Percentiles rank a stretch among this genome's conserved stretches.
Evolutionary conservation across 2,797 vertebrate species (phyloP).

Genomic region (Sphaeramia orbicularis): DNA sequence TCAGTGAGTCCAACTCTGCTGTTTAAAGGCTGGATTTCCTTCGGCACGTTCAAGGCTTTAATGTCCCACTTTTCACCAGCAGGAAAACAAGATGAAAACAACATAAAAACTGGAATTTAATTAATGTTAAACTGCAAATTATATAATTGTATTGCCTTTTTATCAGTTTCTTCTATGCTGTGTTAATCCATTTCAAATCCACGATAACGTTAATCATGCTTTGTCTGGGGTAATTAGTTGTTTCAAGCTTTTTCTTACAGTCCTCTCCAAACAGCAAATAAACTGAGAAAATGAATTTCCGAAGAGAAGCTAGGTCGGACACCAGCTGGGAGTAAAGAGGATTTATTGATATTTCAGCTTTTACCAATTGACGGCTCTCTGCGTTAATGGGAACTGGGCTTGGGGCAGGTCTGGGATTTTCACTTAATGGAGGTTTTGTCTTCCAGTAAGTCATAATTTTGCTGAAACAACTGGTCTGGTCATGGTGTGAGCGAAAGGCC

Average conservation of each 20-base stretch:
- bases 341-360: constrained; percentile 43
- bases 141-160: background rate
- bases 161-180: background rate
- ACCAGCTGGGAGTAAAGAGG: constrained; percentile 32
- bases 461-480: no score
- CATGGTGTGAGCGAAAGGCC: no score
- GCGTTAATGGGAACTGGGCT: constrained; percentile 42
- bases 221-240: constrained; percentile 1
- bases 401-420: constrained; percentile 45
- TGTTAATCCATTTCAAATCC: background rate
- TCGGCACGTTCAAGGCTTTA: constrained; percentile 34
- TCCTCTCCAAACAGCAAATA: constrained; percentile 28
- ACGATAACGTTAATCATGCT: constrained; percentile 10
- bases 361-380: constrained; percentile 33
- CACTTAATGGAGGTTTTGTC: constrained; percentile 43
- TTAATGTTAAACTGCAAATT: constrained; percentile 4
- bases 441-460: no score
- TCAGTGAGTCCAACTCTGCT: constrained; percentile 5
- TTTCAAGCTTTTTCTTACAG: constrained; percentile 18
- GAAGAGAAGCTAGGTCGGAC: constrained; percentile 1
- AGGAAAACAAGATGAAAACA: background rate
- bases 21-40: constrained; percentile 37
- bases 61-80: constrained; percentile 1
- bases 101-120: background rate
- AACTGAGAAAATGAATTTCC: constrained; percentile 38